Evolutionary conservation across 2,888 invertebrate species (phyloP).

Genomic region (Tolmerus cingulatus): DNA sequence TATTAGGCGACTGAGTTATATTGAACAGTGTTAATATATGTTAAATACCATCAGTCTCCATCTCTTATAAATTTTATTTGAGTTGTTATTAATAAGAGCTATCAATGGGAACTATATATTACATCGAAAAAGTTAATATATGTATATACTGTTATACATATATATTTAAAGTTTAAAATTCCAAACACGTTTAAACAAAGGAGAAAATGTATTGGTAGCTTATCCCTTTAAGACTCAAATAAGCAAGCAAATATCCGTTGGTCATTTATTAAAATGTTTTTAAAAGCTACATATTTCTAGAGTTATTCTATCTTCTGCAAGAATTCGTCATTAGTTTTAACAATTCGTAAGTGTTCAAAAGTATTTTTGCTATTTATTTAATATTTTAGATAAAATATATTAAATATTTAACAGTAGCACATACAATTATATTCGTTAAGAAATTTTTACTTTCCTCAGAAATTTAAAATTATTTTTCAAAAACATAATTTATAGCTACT

Average conservation of each 20-base stretch:
- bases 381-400: neutral
- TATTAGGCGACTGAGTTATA: neutral
- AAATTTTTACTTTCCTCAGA: neutral
- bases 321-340: neutral
- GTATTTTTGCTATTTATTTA: neutral
- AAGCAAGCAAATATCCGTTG: neutral
- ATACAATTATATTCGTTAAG: neutral
- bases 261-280: neutral
- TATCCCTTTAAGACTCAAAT: neutral
- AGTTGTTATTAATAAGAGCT: neutral
- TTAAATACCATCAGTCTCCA: neutral
- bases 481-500: neutral
- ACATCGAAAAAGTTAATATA: neutral
- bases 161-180: neutral
- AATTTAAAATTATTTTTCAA: neutral
- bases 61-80: neutral
- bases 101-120: neutral
- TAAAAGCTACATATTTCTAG: neutral
- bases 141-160: neutral
- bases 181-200: neutral
- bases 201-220: neutral
- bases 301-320: neutral
- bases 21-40: neutral
- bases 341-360: neutral
- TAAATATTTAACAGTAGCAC: neutral